These are phyloP conservation scores for Glaucomys volans DNA, from an alignment of 2,113 vertebrate genomes.

Conservation along the genomic window DNA sequence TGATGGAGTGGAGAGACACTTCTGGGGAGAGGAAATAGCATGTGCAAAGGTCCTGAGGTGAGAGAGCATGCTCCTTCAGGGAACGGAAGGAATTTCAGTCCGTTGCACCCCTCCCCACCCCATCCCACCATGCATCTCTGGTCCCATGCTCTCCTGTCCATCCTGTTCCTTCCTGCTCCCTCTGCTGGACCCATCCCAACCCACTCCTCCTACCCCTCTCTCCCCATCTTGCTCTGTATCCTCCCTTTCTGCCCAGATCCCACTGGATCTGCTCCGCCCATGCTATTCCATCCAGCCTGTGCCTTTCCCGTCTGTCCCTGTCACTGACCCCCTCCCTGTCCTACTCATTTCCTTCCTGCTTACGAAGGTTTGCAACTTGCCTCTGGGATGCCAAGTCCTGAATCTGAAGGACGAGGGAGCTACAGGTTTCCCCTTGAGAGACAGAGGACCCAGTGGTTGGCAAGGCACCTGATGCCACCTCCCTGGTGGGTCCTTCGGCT, in stretches of 20 bases:
- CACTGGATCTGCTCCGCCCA: neutral
- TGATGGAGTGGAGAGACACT: neutral
- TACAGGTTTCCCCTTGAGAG: neutral
- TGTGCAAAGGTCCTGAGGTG: neutral
- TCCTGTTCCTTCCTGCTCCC: neutral
- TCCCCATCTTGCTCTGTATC: too few relatives aligned
- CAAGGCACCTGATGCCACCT: neutral
- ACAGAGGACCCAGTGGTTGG: neutral
- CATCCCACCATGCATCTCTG: fast-evolving
- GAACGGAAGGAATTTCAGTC: neutral
- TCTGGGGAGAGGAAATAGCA: neutral
- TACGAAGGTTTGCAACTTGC: neutral
- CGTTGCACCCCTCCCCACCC: too few relatives aligned
- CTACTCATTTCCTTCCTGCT: neutral
- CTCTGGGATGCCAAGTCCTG: neutral
- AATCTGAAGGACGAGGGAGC: neutral
- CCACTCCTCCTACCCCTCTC: too few relatives aligned
- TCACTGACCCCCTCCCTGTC: neutral
- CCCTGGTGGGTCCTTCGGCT: neutral
- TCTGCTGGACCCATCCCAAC: too few relatives aligned
- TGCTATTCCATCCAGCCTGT: neutral
- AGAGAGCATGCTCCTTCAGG: neutral
- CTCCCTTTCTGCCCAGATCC: too few relatives aligned
- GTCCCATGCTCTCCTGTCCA: neutral
- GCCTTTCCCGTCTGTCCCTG: fast-evolving